These are phyloP conservation scores for Raja brachyura DNA, from an alignment of 2,113 vertebrate species.

Conservation along the genomic window DNA sequence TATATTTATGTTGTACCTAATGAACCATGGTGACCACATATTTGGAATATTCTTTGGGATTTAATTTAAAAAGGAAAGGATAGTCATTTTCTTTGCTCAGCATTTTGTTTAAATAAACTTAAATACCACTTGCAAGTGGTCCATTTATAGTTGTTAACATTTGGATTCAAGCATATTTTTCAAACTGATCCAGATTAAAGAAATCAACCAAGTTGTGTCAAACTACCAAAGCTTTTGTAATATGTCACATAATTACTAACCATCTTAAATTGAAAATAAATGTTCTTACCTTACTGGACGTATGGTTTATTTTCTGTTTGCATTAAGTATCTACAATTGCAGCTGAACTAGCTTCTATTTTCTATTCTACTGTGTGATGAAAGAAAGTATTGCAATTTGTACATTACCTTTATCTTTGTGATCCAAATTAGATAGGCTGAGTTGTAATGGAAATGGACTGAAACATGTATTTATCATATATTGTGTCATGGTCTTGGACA, in stretches of 20 bases:
- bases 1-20: not conserved
- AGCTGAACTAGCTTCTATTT: not conserved
- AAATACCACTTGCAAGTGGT: not conserved
- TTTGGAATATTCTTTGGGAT: not conserved
- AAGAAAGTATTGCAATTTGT: not conserved
- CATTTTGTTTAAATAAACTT: not conserved
- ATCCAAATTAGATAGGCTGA: not conserved
- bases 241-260: not conserved
- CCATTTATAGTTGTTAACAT: not conserved
- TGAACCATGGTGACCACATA: not conserved
- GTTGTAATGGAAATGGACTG: not conserved
- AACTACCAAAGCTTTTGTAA: not conserved
- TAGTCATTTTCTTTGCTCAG: not conserved
- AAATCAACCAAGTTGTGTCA: not conserved
- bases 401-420: not conserved
- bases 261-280: not conserved
- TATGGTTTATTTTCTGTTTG: not conserved
- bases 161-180: not conserved
- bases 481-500: not conserved
- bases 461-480: not conserved
- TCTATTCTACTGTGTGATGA: not conserved
- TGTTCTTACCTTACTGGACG: not conserved
- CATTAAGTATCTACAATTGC: not conserved
- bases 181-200: not conserved
- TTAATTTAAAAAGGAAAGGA: not conserved